Percentiles rank a stretch among this genome's conserved stretches.
These are phyloP conservation scores for Lymantria dispar DNA, from an alignment of 2,888 invertebrate genomes.

Conservation along the genomic window DNA sequence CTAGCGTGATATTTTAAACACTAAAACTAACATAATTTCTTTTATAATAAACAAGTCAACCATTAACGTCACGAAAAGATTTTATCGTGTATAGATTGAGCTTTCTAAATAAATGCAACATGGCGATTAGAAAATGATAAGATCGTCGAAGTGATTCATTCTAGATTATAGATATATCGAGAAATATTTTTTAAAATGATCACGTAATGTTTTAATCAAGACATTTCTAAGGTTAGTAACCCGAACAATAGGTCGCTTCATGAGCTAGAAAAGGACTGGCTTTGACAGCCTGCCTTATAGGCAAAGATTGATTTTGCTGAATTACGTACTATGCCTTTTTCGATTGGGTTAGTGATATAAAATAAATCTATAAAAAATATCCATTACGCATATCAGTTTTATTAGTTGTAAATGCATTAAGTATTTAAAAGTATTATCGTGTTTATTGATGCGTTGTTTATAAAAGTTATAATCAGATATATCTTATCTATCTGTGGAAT, in stretches of 20 bases:
- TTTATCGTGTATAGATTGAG: constrained; percentile 37
- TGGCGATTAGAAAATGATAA: constrained; percentile 23
- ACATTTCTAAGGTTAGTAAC: constrained; percentile 12
- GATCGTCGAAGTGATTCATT: constrained; percentile 38
- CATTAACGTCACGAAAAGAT: constrained; percentile 23
- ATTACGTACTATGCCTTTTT: too few relatives aligned
- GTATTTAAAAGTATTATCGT: too few relatives aligned
- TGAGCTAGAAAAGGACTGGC: constrained; percentile 9
- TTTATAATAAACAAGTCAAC: constrained; percentile 35
- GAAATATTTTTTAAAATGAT: constrained; percentile 28
- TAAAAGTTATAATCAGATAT: background rate
- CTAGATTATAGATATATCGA: constrained; percentile 5
- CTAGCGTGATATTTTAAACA: constrained; percentile 41
- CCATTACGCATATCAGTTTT: too few relatives aligned
- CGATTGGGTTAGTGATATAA: too few relatives aligned
- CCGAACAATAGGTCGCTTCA: constrained; percentile 27
- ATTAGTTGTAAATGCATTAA: too few relatives aligned
- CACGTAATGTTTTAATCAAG: constrained; percentile 22
- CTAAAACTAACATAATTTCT: constrained; percentile 38
- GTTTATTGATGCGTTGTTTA: too few relatives aligned
- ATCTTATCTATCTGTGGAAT: background rate
- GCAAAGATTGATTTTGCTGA: too few relatives aligned
- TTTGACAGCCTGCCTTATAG: too few relatives aligned
- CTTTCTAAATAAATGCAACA: constrained; percentile 35
- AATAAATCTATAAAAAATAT: too few relatives aligned